A percentile compares a stretch with the other conserved stretches of the same genome.
Evolutionary conservation across 2,113 vertebrate genomes (phyloP).

Genomic region (Microcebus tavaratra): DNA sequence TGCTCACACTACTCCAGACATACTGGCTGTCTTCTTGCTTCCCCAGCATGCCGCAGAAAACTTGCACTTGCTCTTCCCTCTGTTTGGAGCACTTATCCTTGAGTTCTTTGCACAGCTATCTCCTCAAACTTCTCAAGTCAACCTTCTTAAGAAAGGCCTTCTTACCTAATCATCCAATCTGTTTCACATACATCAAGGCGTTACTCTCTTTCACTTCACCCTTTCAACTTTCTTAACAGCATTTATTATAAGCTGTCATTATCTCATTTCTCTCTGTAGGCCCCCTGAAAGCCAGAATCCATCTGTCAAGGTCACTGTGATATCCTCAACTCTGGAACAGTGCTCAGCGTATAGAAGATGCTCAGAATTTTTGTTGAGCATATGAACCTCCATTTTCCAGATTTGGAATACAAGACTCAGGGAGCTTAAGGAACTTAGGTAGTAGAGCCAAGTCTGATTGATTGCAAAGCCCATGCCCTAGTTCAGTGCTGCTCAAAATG

Average conservation of each 20-base stretch:
- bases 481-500: not conserved
- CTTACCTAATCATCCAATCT: not conserved
- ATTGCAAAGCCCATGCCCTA: not conserved
- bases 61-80: not conserved
- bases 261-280: not conserved
- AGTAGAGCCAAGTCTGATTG: not conserved
- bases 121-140: not conserved
- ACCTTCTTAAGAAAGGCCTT: not conserved
- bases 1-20: not conserved
- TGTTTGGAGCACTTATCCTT: not conserved
- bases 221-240: not conserved
- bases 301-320: not conserved
- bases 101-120: not conserved
- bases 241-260: not conserved
- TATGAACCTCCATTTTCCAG: not conserved
- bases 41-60: not conserved
- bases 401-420: slow-evolving; percentile 5
- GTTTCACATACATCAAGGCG: not conserved
- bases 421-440: not conserved
- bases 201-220: not conserved
- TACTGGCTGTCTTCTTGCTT: not conserved
- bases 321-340: not conserved
- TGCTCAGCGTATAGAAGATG: not conserved
- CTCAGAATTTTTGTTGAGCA: not conserved
- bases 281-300: not conserved